Conservation (phyloP, 2,888 invertebrate genomes). For the Caenorhabditis panamensis region DNA sequence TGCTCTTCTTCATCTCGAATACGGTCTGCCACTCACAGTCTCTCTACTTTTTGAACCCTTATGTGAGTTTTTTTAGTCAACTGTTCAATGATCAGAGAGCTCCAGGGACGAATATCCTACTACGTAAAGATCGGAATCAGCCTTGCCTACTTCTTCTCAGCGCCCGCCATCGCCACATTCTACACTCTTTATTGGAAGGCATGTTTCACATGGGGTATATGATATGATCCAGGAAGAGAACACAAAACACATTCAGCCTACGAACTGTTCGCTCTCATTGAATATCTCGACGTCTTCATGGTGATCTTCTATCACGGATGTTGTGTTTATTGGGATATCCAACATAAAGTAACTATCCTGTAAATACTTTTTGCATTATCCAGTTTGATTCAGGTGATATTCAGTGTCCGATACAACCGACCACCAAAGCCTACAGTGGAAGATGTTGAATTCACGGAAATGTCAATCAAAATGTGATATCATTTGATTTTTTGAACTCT, state of each 20-base stretch:
- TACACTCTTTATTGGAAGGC: slow-evolving; percentile 78
- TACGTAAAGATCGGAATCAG: slow-evolving; percentile 71
- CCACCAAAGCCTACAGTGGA: background rate
- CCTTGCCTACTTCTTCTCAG: slow-evolving; percentile 72
- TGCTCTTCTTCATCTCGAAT: slow-evolving; percentile 77
- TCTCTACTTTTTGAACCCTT: slow-evolving; percentile 77
- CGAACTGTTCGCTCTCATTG: slow-evolving; percentile 77
- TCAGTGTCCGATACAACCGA: slow-evolving; percentile 38
- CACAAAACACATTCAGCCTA: slow-evolving; percentile 72
- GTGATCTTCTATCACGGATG: slow-evolving; percentile 77
- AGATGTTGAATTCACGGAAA: slow-evolving; percentile 6
- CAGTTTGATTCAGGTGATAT: slow-evolving; percentile 33
- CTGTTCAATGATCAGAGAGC: background rate
- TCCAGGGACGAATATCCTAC: slow-evolving; percentile 76
- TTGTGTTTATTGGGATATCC: slow-evolving; percentile 78
- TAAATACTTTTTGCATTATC: background rate
- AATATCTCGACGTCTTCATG: slow-evolving; percentile 78
- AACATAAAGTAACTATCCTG: slow-evolving; percentile 71
- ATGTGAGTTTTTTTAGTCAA: slow-evolving; percentile 61
- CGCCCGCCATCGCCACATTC: slow-evolving; percentile 76
- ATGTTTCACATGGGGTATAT: slow-evolving; percentile 77
- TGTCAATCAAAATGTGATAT: slow-evolving; percentile 11
- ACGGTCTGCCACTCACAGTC: slow-evolving; percentile 77
- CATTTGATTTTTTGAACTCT: slow-evolving; percentile 10
- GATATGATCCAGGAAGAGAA: background rate